A percentile compares a stretch with the other conserved stretches of the same genome.
Conservation (phyloP, 2,888 invertebrate species). For the Cremastinae sp. region DNA sequence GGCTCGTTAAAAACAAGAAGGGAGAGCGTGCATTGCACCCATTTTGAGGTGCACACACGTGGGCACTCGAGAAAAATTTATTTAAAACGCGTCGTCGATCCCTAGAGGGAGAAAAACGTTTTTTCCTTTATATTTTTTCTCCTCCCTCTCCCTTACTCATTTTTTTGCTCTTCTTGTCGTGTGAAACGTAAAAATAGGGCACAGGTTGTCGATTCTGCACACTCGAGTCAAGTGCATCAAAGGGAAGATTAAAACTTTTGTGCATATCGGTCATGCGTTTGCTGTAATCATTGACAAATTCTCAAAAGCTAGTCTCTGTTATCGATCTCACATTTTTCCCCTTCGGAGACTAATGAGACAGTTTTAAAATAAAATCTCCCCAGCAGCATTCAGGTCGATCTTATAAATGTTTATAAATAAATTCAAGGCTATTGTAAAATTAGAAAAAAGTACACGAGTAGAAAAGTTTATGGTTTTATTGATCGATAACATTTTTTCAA, state of each 20-base stretch:
- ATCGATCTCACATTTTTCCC: slow-evolving; percentile 39
- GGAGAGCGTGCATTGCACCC: slow-evolving; percentile 61
- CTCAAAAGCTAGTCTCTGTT: slow-evolving; percentile 28
- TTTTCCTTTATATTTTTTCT: slow-evolving; percentile 21
- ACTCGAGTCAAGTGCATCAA: slow-evolving; percentile 73
- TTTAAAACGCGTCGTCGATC: slow-evolving; percentile 71
- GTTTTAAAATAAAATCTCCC: neutral
- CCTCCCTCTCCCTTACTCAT: slow-evolving; percentile 2
- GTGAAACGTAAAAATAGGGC: slow-evolving; percentile 72
- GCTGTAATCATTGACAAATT: slow-evolving; percentile 37
- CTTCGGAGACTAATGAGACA: slow-evolving; percentile 9
- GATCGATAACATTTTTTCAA: no score
- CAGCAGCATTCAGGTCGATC: neutral
- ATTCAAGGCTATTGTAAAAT: no score
- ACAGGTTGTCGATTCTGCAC: slow-evolving; percentile 70
- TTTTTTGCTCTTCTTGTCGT: slow-evolving; percentile 60
- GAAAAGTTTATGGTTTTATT: no score
- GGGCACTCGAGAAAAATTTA: slow-evolving; percentile 75
- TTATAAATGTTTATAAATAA: slow-evolving; percentile 7
- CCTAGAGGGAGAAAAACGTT: slow-evolving; percentile 25
- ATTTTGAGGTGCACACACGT: slow-evolving; percentile 43
- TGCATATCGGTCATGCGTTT: slow-evolving; percentile 5
- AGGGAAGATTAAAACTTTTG: slow-evolving; percentile 67
- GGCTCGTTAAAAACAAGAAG: slow-evolving; percentile 77
- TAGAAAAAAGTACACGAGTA: no score